These are phyloP conservation scores for Tortrix viridana DNA, from an alignment of 2,888 invertebrate species.

Conservation along the genomic window DNA sequence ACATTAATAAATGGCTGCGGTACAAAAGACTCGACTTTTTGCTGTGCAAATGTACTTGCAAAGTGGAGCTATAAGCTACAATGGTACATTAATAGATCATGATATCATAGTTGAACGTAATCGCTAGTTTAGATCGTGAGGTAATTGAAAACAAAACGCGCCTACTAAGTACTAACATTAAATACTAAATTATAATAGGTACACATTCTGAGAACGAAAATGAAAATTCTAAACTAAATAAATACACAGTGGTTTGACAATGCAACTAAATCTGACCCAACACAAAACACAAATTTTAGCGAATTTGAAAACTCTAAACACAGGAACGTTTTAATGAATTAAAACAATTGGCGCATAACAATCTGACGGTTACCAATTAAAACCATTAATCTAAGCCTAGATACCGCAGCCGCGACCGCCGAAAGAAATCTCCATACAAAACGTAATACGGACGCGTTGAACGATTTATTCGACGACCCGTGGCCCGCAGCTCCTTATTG, in stretches of 20 bases:
- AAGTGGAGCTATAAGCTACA: slow-evolving; percentile 52
- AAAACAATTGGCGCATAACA: slow-evolving; percentile 27
- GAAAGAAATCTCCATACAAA: slow-evolving; percentile 85
- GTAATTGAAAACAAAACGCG: slow-evolving; percentile 44
- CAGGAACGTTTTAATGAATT: slow-evolving; percentile 19
- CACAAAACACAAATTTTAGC: not conserved
- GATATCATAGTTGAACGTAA: slow-evolving; percentile 70
- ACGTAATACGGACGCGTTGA: slow-evolving; percentile 80
- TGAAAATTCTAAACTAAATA: not conserved
- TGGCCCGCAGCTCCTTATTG: slow-evolving; percentile 73
- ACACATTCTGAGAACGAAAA: not conserved
- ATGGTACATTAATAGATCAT: slow-evolving; percentile 71
- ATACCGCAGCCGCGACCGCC: slow-evolving; percentile 73
- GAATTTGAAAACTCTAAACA: not conserved
- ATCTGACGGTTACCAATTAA: slow-evolving; percentile 68
- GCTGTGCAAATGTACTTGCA: slow-evolving; percentile 57
- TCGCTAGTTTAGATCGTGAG: slow-evolving; percentile 55
- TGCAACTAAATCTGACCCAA: not conserved
- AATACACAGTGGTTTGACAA: slow-evolving; percentile 14
- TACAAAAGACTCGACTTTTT: slow-evolving; percentile 67
- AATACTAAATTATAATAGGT: not conserved
- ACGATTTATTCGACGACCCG: slow-evolving; percentile 79
- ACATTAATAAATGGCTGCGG: slow-evolving; percentile 43
- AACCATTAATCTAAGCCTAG: slow-evolving; percentile 79
- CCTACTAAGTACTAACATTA: not conserved